Evolutionary conservation across 2,113 vertebrate genomes (phyloP), one percentile per base, ranked within the genome.

Genomic region (Ornithorhynchus anatinus): DNA sequence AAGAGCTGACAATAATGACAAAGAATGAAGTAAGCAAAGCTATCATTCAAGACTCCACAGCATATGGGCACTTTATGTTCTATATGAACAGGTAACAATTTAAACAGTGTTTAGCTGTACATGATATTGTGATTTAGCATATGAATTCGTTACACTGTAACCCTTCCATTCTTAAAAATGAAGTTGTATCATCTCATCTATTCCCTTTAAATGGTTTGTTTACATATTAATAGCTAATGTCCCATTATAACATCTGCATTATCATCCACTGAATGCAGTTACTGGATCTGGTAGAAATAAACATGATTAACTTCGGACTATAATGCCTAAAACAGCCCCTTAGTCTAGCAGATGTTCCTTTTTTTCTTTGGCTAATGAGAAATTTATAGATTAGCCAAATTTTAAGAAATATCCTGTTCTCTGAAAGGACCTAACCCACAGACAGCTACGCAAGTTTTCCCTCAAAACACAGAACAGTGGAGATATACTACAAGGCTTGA

Each of bases 341-440:
- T 87, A 89, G 84, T 89, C 86, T 82, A 80, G 56, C 0, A n/a
- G 58, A 81, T 72, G 50, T 86, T 89, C 82, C 63, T 80, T 83
- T 66, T 70, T 82, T 1, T 83, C 60, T 70, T 82, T 1, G 1
- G 64, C 36, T 90, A 89, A 90, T 86, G 74, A 88, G 77, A 87
- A 82, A 73, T 81, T 79, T 90, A 89, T 86, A 59, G 85, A 84
- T 89, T 84, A 82, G 75, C n/a, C n/a, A n/a, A n/a, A n/a, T n/a
- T n/a, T n/a, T n/a, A n/a, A n/a, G n/a, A n/a, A n/a, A n/a, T n/a
- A n/a, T n/a, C n/a, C n/a, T n/a, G n/a, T n/a, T n/a, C n/a, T n/a
- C n/a, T n/a, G n/a, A n/a, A n/a, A n/a, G n/a, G n/a, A n/a, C n/a
- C n/a, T n/a, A n/a, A n/a, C n/a, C n/a, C n/a, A n/a, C n/a, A n/a